Percentiles rank a stretch among this genome's conserved stretches.
Conservation (phyloP, 2,797 vertebrate species). For the Pangasius krempfi region DNA sequence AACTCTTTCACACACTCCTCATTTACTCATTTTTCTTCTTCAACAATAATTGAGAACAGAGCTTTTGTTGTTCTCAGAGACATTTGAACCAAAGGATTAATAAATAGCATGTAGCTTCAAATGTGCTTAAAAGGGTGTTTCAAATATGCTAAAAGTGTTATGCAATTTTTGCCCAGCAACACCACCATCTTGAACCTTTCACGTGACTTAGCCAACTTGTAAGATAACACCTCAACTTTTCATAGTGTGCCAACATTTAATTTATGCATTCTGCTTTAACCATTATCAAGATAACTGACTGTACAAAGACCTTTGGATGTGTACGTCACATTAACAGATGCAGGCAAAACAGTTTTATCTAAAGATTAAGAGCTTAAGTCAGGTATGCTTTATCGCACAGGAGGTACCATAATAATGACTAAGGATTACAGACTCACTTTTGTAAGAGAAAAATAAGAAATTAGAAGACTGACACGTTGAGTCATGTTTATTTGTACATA, state of each 20-base stretch:
- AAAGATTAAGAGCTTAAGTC: background rate
- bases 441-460: background rate
- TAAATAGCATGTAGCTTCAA: too few relatives aligned
- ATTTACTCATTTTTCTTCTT: background rate
- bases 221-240: background rate
- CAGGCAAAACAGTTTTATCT: background rate
- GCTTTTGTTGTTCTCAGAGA: background rate
- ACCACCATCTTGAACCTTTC: background rate
- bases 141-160: background rate
- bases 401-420: background rate
- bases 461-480: background rate
- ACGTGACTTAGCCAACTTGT: background rate
- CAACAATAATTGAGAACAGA: background rate
- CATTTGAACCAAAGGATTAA: background rate
- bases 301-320: background rate
- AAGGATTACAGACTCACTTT: background rate
- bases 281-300: background rate
- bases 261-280: background rate
- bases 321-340: background rate
- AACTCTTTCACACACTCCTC: background rate
- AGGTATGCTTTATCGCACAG: background rate
- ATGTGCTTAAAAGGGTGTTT: background rate
- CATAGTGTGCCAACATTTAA: background rate
- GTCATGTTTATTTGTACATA: background rate
- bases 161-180: background rate